Percentiles rank a stretch among this genome's conserved stretches.
Evolutionary conservation across 30 jellyfish, hydroid and myxozoan species (phyloP).

Genomic region (Hydra vulgaris): DNA sequence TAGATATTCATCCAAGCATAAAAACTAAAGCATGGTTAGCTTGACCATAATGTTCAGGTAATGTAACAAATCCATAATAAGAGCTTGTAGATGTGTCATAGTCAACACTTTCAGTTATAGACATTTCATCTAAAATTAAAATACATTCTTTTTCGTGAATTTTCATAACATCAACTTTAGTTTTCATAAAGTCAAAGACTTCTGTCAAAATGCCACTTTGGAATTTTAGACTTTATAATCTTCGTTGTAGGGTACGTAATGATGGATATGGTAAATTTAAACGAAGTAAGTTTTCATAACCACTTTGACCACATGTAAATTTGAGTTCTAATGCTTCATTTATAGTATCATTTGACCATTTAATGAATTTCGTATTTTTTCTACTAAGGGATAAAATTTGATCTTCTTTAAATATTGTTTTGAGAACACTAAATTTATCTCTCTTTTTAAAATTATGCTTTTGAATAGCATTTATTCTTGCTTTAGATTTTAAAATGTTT

Average conservation of each 20-base stretch:
- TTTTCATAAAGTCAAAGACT: not conserved
- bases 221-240: not conserved
- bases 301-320: not conserved
- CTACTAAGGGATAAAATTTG: not conserved
- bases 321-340: not conserved
- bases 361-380: not conserved
- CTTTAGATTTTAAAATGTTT: not conserved
- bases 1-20: not conserved
- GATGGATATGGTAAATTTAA: not conserved
- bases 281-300: not conserved
- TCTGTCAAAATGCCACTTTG: not conserved
- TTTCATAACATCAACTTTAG: not conserved
- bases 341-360: not conserved
- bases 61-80: not conserved
- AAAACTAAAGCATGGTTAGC: not conserved
- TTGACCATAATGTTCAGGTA: not conserved
- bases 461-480: not conserved
- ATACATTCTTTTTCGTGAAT: not conserved
- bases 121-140: not conserved
- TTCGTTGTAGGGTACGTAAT: not conserved
- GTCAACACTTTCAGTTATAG: not conserved
- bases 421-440: not conserved
- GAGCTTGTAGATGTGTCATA: not conserved
- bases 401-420: not conserved
- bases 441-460: not conserved